These are phyloP conservation scores for Ochropleura plecta DNA, from an alignment of 2,888 invertebrate species.

Conservation along the genomic window DNA sequence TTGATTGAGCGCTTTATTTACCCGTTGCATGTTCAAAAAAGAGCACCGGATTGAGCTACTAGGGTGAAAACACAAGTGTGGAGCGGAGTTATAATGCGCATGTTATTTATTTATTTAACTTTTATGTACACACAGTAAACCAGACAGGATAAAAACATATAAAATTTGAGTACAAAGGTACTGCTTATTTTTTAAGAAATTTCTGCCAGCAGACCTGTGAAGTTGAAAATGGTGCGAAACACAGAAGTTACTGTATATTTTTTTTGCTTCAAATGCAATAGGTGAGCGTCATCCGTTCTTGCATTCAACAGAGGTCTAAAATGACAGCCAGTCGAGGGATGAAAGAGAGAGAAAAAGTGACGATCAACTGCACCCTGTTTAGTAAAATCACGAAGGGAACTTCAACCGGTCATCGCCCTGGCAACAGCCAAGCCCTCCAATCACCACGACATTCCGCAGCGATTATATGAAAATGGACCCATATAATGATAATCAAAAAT, in stretches of 20 bases:
- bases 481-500: neutral
- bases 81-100: neutral
- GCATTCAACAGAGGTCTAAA: neutral
- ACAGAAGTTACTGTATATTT: no score
- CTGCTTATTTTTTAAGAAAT: no score
- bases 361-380: neutral
- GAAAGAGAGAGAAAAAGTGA: no score
- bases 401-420: no score
- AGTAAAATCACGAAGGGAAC: no score
- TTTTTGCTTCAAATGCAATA: no score
- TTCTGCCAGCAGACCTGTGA: no score
- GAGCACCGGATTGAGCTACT: neutral
- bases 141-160: no score
- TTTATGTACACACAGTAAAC: no score
- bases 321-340: neutral
- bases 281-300: neutral
- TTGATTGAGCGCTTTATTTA: constrained; percentile 29
- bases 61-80: neutral
- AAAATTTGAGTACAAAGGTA: no score
- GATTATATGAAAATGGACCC: neutral
- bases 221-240: no score
- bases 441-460: neutral
- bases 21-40: constrained; percentile 20
- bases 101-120: neutral
- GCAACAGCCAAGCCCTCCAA: no score